These are phyloP conservation scores for Antedon mediterranea DNA, from an alignment of 53 echinoderm and acorn worm genomes.

Conservation along the genomic window DNA sequence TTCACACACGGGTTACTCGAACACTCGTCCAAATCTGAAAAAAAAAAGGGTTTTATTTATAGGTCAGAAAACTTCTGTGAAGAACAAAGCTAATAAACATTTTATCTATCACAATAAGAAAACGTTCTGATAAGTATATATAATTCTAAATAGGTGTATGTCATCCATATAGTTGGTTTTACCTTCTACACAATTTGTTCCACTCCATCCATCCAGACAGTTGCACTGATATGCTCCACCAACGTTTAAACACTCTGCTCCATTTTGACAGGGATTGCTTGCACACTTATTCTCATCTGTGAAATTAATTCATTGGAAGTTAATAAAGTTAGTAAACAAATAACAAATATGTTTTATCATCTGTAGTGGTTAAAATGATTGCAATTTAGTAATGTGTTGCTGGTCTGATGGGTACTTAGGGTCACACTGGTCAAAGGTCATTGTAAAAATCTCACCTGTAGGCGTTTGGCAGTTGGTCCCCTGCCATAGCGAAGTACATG, in stretches of 20 bases:
- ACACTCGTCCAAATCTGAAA: constrained; percentile 52
- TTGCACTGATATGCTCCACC: constrained; percentile 20
- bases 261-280: constrained; percentile 35
- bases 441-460: constrained; percentile 41
- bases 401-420: neutral
- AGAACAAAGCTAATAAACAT: too few species aligned
- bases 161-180: constrained; percentile 2
- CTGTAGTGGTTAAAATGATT: too few species aligned
- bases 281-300: constrained; percentile 41
- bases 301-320: neutral
- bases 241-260: constrained; percentile 27
- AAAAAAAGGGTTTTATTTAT: too few species aligned
- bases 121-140: too few species aligned
- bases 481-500: constrained; percentile 29
- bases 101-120: too few species aligned
- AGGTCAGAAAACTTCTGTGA: too few species aligned
- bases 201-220: constrained; percentile 30
- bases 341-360: too few species aligned
- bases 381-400: neutral
- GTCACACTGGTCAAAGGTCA: neutral
- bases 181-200: constrained; percentile 35
- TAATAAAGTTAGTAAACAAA: too few species aligned
- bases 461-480: constrained; percentile 50
- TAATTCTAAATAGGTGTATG: neutral
- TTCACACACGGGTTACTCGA: constrained; percentile 59